A percentile compares a stretch with the other conserved stretches of the same genome.
phyloP scores from a whole-genome alignment of 2,888 invertebrate species.

The Polymixis lichenea region DNA sequence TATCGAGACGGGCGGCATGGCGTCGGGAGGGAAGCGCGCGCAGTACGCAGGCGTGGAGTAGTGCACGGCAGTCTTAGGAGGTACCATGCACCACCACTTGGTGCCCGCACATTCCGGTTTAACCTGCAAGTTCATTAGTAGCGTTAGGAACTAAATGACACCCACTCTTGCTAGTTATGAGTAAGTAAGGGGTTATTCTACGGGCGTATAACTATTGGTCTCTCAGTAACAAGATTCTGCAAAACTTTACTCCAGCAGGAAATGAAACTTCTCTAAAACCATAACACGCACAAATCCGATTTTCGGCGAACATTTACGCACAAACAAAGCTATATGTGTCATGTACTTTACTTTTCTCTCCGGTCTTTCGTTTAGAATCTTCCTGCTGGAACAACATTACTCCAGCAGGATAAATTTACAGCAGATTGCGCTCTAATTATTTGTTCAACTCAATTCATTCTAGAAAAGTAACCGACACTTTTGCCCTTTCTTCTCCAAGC shows the following conservation, averaged over 20 bases:
- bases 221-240: not conserved
- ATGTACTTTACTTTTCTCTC: not conserved
- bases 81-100: constrained; percentile 92
- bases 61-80: constrained; percentile 89
- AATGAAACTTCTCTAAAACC: not conserved
- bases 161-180: too few species aligned
- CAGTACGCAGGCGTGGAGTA: constrained; percentile 94
- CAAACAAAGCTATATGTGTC: not conserved
- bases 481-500: too few species aligned
- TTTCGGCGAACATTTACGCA: not conserved
- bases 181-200: not conserved
- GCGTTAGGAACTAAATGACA: not conserved
- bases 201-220: not conserved
- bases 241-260: not conserved
- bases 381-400: too few species aligned
- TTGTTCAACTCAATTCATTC: too few species aligned
- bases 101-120: constrained; percentile 87
- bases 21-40: constrained; percentile 90
- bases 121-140: constrained; percentile 81
- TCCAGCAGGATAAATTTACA: too few species aligned
- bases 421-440: too few species aligned
- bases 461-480: too few species aligned
- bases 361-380: not conserved
- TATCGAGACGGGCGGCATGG: constrained; percentile 47
- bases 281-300: not conserved